Evolutionary conservation across 2,797 vertebrate genomes (phyloP).

Genomic region (Karalla daura): DNA sequence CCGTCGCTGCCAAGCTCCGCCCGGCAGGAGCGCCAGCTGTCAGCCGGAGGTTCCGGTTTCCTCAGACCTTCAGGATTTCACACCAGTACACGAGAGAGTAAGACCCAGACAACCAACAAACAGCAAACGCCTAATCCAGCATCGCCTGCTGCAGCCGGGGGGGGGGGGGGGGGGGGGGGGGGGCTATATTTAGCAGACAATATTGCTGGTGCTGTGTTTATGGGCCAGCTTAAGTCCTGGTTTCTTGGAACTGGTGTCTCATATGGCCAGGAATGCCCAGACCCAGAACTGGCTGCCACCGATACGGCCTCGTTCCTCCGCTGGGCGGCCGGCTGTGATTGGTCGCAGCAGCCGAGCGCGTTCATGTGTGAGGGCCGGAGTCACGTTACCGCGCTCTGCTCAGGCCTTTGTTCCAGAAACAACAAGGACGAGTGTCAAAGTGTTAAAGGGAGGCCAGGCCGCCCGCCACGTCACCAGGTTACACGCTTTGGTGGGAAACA

Average conservation of each 20-base stretch:
- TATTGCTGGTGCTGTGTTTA: conserved; percentile 90
- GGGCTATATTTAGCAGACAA: conserved; percentile 93
- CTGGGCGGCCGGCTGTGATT: conserved; percentile 62
- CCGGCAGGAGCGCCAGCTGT: not conserved
- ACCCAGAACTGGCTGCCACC: conserved; percentile 90
- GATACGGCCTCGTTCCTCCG: conserved; percentile 91
- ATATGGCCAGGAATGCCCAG: conserved; percentile 91
- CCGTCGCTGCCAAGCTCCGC: not conserved
- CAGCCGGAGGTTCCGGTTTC: conserved; percentile 1
- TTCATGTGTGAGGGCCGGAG: too few relatives aligned
- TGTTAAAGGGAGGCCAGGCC: too few relatives aligned
- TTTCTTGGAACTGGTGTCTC: conserved; percentile 89
- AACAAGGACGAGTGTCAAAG: too few relatives aligned
- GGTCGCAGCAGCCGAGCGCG: conserved; percentile 4
- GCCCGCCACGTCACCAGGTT: too few relatives aligned
- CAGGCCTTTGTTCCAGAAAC: too few relatives aligned
- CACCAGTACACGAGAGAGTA: conserved; percentile 21
- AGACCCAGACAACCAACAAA: conserved; percentile 51
- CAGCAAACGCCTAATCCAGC: conserved; percentile 42
- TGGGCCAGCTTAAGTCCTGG: conserved; percentile 82
- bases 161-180: conserved; percentile 29
- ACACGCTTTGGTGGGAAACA: too few relatives aligned
- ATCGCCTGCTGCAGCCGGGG: conserved; percentile 61
- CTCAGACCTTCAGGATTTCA: conserved; percentile 11
- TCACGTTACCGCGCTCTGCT: not conserved